Evolutionary conservation across 2,888 invertebrate genomes (phyloP), one percentile per base, ranked within the genome.

Genomic region (Eupithecia vulgata): DNA sequence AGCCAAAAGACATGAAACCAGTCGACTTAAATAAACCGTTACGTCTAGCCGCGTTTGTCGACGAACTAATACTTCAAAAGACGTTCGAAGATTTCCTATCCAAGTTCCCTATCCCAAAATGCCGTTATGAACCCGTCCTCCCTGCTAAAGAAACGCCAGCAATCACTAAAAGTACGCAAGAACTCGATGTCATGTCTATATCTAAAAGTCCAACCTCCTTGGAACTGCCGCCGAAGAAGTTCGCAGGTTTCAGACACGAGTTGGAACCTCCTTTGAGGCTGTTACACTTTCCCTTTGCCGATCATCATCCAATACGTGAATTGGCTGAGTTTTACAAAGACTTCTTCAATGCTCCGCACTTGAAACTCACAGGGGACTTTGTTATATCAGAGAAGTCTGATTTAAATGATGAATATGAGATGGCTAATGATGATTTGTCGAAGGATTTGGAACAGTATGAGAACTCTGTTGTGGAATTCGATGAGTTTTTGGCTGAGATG

Each of bases 281-380:
- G 7, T 90, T 97, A 94, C 96, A 96, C 92, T 96, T 97, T 67
- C 97, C 97, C 1, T 97, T 97, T 84, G 97, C 97, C 15, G 96
- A 96, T 77, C 93, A 95, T 65, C 96, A 96, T 84, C 95, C 96
- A 0, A 96, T 96, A 83, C 95, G 95, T 73, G 97, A 98, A 87
- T 92, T 98, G 78, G 97, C 97, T 1, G 95, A 96, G 81, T 97
- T 98, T 90, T 97, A 97, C 88, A 95, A 96, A 66, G 97, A 97
- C 79, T 97, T 97, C 88, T 97, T 97, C 87, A 96, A 96, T 79
- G 97, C 98, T 4, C 94, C 94, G 5, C 89, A 92, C 81, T 84
- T 94, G 74, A 93, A 93, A 67, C 78, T 93, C 10, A 87, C 87
- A 0, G 91, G 91, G 5, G 88, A 90, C 40, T 65, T 83, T 52